A percentile compares a stretch with the other conserved stretches of the same genome.
phyloP scores from a whole-genome alignment of 30 jellyfish, hydroid and myxozoan genomes.

The Pelagia noctiluca region DNA sequence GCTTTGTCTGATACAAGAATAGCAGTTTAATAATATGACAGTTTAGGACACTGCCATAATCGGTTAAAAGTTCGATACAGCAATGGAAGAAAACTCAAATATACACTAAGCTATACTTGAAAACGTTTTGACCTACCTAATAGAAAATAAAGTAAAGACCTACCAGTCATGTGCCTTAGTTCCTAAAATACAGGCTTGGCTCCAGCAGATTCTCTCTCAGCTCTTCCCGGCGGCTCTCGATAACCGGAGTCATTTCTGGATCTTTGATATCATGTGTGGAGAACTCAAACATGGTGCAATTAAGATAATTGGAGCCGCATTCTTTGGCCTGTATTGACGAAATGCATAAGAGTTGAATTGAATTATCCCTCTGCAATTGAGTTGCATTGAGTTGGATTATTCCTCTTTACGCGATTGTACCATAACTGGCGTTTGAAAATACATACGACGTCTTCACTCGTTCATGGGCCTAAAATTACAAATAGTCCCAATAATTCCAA shows the following conservation, averaged over 20 bases:
- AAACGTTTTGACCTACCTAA: too few species aligned
- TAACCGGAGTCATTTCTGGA: constrained; percentile 46
- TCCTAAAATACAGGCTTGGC: constrained; percentile 57
- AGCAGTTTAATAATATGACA: too few species aligned
- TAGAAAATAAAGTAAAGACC: neutral
- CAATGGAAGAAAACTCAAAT: too few species aligned
- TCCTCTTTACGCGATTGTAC: constrained; percentile 16
- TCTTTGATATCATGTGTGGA: neutral
- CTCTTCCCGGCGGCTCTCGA: constrained; percentile 50
- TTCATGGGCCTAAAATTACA: constrained; percentile 34
- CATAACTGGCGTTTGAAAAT: constrained; percentile 44
- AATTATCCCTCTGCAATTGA: too few species aligned
- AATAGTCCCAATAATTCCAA: too few species aligned
- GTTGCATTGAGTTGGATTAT: too few species aligned
- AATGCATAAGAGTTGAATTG: neutral
- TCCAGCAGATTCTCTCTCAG: constrained; percentile 69
- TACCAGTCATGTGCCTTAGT: neutral
- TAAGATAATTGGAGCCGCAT: neutral
- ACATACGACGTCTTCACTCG: constrained; percentile 21
- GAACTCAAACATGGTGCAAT: constrained; percentile 3
- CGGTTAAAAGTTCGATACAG: too few species aligned
- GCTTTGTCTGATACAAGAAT: too few species aligned
- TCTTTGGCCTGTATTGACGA: constrained; percentile 64
- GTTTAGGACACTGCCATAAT: too few species aligned
- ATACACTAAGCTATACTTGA: too few species aligned